Evolutionary conservation across 2,797 vertebrate species (phyloP).

Genomic region (Parauchenoglanis ngamensis): DNA sequence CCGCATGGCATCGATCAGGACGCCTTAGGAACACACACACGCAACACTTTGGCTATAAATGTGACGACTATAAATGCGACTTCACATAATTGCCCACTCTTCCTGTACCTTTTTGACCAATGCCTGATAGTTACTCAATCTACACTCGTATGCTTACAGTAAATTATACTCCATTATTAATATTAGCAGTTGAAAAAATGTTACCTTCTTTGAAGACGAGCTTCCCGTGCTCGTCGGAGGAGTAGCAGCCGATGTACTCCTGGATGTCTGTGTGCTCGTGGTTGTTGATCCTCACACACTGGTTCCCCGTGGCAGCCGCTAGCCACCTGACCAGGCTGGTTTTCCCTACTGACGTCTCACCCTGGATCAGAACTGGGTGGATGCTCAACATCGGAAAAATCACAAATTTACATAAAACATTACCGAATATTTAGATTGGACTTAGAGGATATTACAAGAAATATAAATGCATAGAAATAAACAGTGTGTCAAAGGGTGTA

Average conservation of each 20-base stretch:
- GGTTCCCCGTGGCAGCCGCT: conserved; percentile 89
- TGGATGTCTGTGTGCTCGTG: conserved; percentile 99
- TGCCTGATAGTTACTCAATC: not conserved
- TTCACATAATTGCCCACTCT: not conserved
- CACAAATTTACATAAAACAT: not conserved
- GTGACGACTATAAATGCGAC: not conserved
- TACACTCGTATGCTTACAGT: not conserved
- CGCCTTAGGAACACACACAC: conserved; percentile 69
- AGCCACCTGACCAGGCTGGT: conserved; percentile 94
- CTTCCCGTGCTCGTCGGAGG: conserved; percentile 85
- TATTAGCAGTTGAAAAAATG: not conserved
- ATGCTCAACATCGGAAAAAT: conserved; percentile 70
- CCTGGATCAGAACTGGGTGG: conserved; percentile 93
- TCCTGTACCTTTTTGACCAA: not conserved
- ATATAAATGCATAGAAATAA: too few species aligned
- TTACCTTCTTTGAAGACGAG: conserved; percentile 93
- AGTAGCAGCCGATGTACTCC: conserved; percentile 97
- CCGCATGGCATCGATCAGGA: conserved; percentile 95
- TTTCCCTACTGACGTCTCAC: conserved; percentile 96
- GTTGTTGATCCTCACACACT: conserved; percentile 96
- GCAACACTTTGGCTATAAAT: not conserved
- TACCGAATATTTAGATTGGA: not conserved
- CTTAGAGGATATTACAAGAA: too few species aligned
- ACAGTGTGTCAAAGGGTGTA: not conserved
- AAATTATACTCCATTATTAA: not conserved